Percentiles rank a stretch among this genome's conserved stretches.
phyloP scores from a whole-genome alignment of 2,113 vertebrate species.

The Cololabis saira region DNA sequence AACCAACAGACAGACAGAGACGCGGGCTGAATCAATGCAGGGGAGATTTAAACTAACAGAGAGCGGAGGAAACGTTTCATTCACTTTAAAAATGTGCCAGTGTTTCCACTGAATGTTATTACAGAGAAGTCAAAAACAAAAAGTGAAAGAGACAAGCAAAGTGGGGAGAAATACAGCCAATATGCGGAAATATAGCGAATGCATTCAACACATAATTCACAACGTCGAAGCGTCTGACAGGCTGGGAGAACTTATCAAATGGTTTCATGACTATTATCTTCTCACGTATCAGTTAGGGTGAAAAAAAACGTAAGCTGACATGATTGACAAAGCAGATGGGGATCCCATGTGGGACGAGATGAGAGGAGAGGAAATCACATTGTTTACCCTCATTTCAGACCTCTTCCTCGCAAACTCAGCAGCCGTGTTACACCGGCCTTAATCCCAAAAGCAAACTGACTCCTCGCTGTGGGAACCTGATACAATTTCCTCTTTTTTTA shows the following conservation, averaged over 20 bases:
- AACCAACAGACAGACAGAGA: conserved; percentile 43
- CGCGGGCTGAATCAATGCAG: conserved; percentile 17
- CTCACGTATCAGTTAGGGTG: conserved; percentile 48
- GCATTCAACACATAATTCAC: conserved; percentile 37
- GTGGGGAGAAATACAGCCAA: conserved; percentile 4
- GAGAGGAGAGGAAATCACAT: conserved; percentile 34
- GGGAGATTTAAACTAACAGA: conserved; percentile 32
- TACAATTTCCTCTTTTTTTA: conserved; percentile 87
- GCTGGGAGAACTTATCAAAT: conserved; percentile 59
- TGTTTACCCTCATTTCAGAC: conserved; percentile 69
- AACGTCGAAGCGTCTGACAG: conserved; percentile 59
- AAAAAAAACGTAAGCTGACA: conserved; percentile 63
- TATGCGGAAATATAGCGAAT: conserved; percentile 1
- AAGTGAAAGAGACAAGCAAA: conserved; percentile 1
- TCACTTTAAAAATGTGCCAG: conserved; percentile 26
- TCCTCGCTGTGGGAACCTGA: conserved; percentile 89
- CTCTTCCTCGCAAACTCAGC: conserved; percentile 80
- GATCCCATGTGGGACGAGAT: conserved; percentile 22
- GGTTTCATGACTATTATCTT: conserved; percentile 69
- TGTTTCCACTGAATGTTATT: conserved; percentile 13
- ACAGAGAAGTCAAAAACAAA: neutral
- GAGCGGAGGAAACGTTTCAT: conserved; percentile 21
- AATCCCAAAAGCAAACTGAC: conserved; percentile 86
- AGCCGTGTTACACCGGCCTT: conserved; percentile 77
- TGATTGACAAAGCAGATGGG: conserved; percentile 52